phyloP scores from a whole-genome alignment of 2,113 vertebrate genomes.

The Scolopax mira region DNA sequence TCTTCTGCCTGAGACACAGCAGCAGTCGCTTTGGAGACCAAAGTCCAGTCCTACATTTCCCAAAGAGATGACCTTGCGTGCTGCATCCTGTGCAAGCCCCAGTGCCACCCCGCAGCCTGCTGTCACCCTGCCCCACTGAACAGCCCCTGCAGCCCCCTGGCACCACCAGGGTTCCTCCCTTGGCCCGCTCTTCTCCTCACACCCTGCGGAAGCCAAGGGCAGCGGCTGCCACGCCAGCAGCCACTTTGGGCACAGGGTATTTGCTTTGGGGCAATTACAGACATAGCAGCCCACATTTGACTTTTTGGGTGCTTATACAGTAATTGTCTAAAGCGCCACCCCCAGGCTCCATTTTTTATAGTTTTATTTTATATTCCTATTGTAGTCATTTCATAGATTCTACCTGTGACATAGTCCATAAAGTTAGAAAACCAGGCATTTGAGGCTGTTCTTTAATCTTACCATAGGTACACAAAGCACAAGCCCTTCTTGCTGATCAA shows the following conservation, averaged over 20 bases:
- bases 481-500: not conserved
- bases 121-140: not conserved
- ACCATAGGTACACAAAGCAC: not conserved
- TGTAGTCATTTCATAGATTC: not conserved
- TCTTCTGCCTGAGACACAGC: not conserved
- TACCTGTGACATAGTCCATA: not conserved
- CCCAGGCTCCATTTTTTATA: not conserved
- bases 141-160: too few relatives aligned
- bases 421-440: not conserved
- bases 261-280: not conserved
- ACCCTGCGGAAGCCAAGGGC: not conserved
- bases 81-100: not conserved
- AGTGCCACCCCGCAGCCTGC: rapidly evolving
- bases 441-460: not conserved
- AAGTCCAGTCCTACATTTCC: not conserved
- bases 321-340: not conserved
- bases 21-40: not conserved
- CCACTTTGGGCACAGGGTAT: not conserved
- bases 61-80: not conserved
- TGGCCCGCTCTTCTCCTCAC: not conserved
- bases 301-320: not conserved
- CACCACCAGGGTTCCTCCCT: not conserved
- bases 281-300: not conserved
- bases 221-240: not conserved
- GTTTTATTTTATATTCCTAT: not conserved